These are phyloP conservation scores for Sebastes matsubarae DNA, from an alignment of 2,797 vertebrate species.

Conservation along the genomic window DNA sequence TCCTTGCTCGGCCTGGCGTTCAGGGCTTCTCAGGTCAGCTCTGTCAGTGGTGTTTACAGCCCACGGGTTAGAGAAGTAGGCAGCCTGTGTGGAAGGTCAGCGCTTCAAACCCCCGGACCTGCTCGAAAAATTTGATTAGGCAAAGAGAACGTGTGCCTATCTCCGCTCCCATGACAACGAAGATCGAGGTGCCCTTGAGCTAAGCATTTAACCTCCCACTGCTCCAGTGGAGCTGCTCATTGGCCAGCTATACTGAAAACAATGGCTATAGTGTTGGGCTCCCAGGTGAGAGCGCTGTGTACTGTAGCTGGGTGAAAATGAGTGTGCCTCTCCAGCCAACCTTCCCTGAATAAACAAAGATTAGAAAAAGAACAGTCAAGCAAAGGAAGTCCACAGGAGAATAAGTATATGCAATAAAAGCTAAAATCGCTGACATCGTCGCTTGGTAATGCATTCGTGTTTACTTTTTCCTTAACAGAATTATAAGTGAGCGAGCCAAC, in stretches of 20 bases:
- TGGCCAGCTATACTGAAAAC: conserved; percentile 48
- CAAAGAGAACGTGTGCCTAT: conserved; percentile 23
- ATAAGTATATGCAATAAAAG: neutral
- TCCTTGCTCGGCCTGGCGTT: neutral
- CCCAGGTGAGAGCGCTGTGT: conserved; percentile 12
- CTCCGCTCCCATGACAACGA: conserved; percentile 30
- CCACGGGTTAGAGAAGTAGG: neutral
- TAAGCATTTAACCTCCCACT: conserved; percentile 54
- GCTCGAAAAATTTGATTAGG: conserved; percentile 35
- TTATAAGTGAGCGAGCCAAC: conserved; percentile 15
- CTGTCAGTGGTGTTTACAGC: neutral
- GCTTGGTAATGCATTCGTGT: conserved; percentile 7
- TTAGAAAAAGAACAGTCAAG: neutral
- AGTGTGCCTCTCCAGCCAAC: neutral
- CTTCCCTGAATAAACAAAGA: conserved; percentile 31
- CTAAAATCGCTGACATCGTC: conserved; percentile 16
- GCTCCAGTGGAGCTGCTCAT: conserved; percentile 57
- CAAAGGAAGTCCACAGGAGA: neutral
- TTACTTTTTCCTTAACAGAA: conserved; percentile 22
- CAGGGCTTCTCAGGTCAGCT: neutral
- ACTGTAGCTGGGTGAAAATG: conserved; percentile 16
- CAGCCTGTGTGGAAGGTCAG: conserved; percentile 9
- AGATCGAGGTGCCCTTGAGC: conserved; percentile 58
- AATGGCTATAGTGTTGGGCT: conserved; percentile 19
- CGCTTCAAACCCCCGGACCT: neutral